phyloP scores from a whole-genome alignment of 2,888 invertebrate species.

The Sepioteuthis lessoniana region DNA sequence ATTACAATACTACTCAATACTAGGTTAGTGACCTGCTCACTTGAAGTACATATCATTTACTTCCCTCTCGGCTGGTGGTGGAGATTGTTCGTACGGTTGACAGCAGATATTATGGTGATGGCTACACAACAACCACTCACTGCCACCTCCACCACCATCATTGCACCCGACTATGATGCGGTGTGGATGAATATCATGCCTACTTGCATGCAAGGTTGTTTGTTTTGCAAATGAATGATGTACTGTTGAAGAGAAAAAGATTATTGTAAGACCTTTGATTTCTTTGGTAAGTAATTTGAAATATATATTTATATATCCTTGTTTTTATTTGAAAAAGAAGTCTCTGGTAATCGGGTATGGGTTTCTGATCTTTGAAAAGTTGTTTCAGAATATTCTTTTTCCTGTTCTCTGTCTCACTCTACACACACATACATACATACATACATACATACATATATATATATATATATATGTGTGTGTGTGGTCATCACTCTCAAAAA shows the following conservation, averaged over 20 bases:
- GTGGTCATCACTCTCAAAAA: too few relatives aligned
- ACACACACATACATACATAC: too few relatives aligned
- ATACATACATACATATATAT: too few relatives aligned
- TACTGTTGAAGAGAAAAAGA: background rate
- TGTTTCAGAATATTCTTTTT: too few relatives aligned
- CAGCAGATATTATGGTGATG: background rate
- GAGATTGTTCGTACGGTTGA: background rate
- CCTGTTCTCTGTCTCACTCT: too few relatives aligned
- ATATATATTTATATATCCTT: too few relatives aligned
- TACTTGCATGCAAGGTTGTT: background rate
- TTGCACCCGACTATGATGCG: background rate
- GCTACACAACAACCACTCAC: background rate
- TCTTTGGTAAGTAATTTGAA: too few relatives aligned
- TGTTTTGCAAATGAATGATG: background rate
- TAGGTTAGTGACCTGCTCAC: slow-evolving; percentile 12
- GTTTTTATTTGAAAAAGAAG: too few relatives aligned
- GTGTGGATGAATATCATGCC: background rate
- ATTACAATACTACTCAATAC: background rate
- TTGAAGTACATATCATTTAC: background rate
- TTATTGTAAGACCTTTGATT: background rate
- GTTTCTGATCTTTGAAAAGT: too few relatives aligned
- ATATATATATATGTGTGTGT: too few relatives aligned
- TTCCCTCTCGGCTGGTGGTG: background rate
- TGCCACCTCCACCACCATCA: too few relatives aligned
- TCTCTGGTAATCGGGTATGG: too few relatives aligned